phyloP scores from a whole-genome alignment of 2,113 vertebrate species.

The Pachyramphus minor region DNA sequence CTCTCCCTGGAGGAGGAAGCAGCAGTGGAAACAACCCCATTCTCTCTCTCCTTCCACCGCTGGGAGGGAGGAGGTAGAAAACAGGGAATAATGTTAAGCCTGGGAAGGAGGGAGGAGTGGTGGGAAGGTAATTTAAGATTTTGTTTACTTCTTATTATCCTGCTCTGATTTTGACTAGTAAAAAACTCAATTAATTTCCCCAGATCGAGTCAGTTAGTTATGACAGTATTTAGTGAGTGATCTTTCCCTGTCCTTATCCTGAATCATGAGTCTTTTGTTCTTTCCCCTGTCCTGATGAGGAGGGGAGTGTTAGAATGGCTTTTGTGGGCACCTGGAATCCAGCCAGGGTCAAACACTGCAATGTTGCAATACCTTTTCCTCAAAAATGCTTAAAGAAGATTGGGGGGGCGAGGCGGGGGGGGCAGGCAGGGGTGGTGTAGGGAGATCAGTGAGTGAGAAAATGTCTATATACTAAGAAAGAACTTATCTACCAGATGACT shows the following conservation, averaged over 20 bases:
- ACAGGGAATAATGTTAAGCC: background rate
- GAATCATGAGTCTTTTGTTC: fast-evolving
- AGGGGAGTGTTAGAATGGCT: background rate
- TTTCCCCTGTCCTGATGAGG: background rate
- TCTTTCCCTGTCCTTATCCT: background rate
- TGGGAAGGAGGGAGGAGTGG: background rate
- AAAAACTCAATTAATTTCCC: background rate
- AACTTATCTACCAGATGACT: background rate
- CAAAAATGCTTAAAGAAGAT: background rate
- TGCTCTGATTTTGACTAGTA: background rate
- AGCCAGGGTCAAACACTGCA: background rate
- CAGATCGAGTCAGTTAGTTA: background rate
- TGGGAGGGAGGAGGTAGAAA: background rate
- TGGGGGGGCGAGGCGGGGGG: background rate
- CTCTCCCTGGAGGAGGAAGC: background rate
- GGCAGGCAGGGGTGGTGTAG: background rate
- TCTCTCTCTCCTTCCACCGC: background rate
- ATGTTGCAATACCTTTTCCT: background rate
- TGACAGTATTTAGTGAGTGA: background rate
- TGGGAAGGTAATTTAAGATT: background rate
- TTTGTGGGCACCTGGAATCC: background rate
- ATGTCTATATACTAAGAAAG: background rate
- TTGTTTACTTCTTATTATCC: background rate
- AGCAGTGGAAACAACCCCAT: background rate
- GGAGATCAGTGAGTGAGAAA: background rate